Base-by-base conservation (phyloP, 1,140 invertebrate genomes). In the Drosophila santomea region DNA sequence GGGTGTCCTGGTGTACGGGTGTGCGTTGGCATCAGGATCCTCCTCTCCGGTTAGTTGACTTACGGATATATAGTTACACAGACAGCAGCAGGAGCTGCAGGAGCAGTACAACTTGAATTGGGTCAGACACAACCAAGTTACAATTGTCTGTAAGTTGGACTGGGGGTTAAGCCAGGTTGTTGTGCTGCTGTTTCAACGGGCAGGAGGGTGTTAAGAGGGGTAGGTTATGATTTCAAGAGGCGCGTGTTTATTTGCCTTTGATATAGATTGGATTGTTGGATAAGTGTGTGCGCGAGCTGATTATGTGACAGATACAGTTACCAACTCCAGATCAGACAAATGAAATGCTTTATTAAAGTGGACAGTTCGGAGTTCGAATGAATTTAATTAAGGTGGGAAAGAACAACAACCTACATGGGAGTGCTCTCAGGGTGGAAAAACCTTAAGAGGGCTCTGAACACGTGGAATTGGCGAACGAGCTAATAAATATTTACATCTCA, bases 241-340 rank as follows among this genome's bases (percentile, higher is more conserved):
- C 83, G 72, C 83, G 84, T 88, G 84, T 74, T 89, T 88, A 77
- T 83, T 88, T 88, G 68, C 84, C 67, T 89, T 83, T 88, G 84
- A 88, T 88, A 86, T 77, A 83, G 83, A 88, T 88, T 88, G 84
- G 76, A 88, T 80, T 77, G 75, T 76, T 76, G 72, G 67, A 63
- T 66, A 71, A 79, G 62, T 51, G 47, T 43, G 66, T 60, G 60
- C 47, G 47, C 47, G 47, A 51, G 54, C 35, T 47, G 61, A 74
- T 58, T 58, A 69, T 67, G 71, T 36, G 80, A 71, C 60, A 59
- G 80, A 75, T 80, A 63, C 76, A 77, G 66, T 84, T 83, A 64
- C 71, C 62, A 62, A 64, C 50, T 44, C 20, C 44, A 47, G 45
- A 47, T 32, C 36, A 47, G 50, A 56, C 43, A 66, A 45, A 59